Conservation (phyloP, 2,113 vertebrate species). For the Elanus axillaris region DNA sequence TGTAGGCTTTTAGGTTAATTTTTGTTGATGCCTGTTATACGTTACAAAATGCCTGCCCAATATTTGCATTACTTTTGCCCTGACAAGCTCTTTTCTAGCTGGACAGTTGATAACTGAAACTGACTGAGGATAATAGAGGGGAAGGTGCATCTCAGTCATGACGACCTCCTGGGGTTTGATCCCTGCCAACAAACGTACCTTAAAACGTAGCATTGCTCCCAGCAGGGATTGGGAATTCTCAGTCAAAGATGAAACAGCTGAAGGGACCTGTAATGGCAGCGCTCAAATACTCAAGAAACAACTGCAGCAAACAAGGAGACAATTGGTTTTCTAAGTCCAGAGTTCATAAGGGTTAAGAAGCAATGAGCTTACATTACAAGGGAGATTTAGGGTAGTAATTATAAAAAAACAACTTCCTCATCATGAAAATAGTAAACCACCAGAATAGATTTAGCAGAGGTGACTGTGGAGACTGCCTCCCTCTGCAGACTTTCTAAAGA, state of each 20-base stretch:
- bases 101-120: background rate
- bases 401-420: background rate
- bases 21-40: background rate
- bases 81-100: background rate
- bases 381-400: background rate
- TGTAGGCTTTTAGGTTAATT: background rate
- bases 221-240: background rate
- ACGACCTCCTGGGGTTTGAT: background rate
- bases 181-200: background rate
- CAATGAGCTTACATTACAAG: background rate
- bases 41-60: background rate
- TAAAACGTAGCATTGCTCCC: background rate
- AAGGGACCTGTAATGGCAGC: background rate
- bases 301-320: background rate
- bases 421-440: background rate
- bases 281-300: background rate
- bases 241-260: background rate
- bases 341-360: background rate
- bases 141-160: background rate
- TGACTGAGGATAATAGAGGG: background rate
- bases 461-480: background rate
- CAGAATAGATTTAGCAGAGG: background rate
- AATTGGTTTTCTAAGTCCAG: background rate
- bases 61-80: background rate
- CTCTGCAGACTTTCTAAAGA: background rate